A percentile compares a stretch with the other conserved stretches of the same genome.
These are phyloP conservation scores for Tenrec ecaudatus DNA, from an alignment of 2,113 vertebrate genomes.

Conservation along the genomic window DNA sequence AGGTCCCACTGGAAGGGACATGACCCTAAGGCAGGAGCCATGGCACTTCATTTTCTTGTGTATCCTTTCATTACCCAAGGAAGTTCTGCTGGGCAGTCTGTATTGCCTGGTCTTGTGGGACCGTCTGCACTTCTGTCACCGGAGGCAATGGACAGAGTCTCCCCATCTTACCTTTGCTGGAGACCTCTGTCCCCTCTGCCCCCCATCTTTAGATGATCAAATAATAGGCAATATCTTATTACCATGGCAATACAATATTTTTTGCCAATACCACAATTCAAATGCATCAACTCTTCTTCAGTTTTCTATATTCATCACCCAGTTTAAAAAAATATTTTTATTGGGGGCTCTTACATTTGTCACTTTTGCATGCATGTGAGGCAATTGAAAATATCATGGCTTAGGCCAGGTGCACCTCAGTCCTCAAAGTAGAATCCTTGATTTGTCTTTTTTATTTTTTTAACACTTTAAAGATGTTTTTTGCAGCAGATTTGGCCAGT, in stretches of 20 bases:
- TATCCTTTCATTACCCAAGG: not conserved
- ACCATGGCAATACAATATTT: not conserved
- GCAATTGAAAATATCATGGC: not conserved
- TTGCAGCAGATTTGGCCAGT: not conserved
- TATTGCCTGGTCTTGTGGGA: not conserved
- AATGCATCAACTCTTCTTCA: not conserved
- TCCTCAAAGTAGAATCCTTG: not conserved
- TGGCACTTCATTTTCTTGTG: not conserved
- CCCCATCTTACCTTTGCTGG: not conserved
- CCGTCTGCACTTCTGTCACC: not conserved
- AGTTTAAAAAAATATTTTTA: no score
- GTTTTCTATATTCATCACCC: not conserved
- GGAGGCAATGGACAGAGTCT: not conserved
- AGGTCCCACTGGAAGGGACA: not conserved
- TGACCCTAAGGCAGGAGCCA: not conserved
- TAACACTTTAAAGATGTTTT: not conserved
- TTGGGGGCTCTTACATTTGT: no score
- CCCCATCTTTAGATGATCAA: constrained; percentile 28
- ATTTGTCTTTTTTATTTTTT: no score
- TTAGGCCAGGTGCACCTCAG: not conserved
- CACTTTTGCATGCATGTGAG: not conserved
- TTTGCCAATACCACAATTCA: not conserved
- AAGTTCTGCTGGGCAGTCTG: not conserved
- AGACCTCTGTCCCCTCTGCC: not conserved
- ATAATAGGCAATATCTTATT: not conserved